A percentile compares a stretch with the other conserved stretches of the same genome.
These are phyloP conservation scores for Fabriciana adippe DNA, from an alignment of 2,888 invertebrate genomes.

Conservation along the genomic window DNA sequence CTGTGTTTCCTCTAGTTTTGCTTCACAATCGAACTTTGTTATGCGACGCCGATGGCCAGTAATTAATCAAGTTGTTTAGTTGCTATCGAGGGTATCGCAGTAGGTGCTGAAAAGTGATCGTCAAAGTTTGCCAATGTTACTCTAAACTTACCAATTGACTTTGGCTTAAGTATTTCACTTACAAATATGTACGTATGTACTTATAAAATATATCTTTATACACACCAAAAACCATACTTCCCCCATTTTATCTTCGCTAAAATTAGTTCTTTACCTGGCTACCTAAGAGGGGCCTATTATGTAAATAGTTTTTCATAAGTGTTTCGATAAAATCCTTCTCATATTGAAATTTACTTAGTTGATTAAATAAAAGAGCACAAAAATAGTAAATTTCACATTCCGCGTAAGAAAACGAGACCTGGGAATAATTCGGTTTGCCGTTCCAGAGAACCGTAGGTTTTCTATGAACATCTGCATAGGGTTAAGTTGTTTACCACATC, in stretches of 20 bases:
- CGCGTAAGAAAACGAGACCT: constrained; percentile 52
- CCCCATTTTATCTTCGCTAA: not conserved
- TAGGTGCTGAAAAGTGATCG: constrained; percentile 48
- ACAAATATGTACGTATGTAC: too few relatives aligned
- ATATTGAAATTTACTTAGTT: constrained; percentile 58
- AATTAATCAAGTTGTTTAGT: constrained; percentile 68
- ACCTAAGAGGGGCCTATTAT: constrained; percentile 20
- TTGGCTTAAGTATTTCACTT: not conserved
- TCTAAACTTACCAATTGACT: constrained; percentile 23
- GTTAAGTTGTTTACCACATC: constrained; percentile 75
- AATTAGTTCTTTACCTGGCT: constrained; percentile 3
- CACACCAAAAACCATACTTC: too few relatives aligned
- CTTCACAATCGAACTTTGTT: constrained; percentile 57
- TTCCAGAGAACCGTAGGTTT: constrained; percentile 67
- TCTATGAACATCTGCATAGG: constrained; percentile 72
- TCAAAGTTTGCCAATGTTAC: constrained; percentile 60
- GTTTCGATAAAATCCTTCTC: constrained; percentile 41
- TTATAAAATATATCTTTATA: too few relatives aligned
- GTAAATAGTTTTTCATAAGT: constrained; percentile 38
- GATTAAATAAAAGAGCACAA: constrained; percentile 63
- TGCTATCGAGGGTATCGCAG: constrained; percentile 55
- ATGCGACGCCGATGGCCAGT: constrained; percentile 53
- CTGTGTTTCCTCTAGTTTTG: constrained; percentile 43
- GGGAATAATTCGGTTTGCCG: constrained; percentile 64
- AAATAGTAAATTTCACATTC: constrained; percentile 56